Evolutionary conservation across 2,113 vertebrate genomes (phyloP).

Genomic region (Prunella himalayana): DNA sequence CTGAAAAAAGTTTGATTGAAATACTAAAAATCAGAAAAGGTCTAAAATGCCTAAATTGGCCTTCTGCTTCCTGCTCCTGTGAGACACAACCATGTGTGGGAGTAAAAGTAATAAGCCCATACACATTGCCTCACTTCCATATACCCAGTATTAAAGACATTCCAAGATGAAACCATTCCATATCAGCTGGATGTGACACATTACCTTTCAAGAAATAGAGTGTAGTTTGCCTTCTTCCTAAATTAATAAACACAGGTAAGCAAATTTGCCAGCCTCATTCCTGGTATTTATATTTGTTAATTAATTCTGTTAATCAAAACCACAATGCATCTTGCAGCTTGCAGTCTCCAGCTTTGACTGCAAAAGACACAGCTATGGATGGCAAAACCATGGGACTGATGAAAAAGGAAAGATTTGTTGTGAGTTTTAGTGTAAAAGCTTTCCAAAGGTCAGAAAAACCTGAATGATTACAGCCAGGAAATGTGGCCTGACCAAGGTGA

Average conservation of each 20-base stretch:
- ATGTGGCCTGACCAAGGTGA: fast-evolving
- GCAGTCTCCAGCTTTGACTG: background rate
- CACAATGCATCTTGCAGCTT: background rate
- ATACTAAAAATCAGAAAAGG: background rate
- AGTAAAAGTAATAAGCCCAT: background rate
- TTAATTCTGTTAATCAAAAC: slow-evolving; percentile 17
- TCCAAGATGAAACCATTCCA: background rate
- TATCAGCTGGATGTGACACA: background rate
- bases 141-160: background rate
- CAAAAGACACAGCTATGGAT: background rate
- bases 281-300: background rate
- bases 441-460: background rate
- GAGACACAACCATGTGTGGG: background rate
- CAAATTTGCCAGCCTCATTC: background rate
- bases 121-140: background rate
- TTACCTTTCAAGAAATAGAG: background rate
- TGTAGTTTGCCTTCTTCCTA: background rate
- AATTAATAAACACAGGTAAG: slow-evolving; percentile 21
- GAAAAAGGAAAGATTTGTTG: background rate
- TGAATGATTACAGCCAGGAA: background rate
- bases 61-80: background rate
- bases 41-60: background rate
- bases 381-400: background rate
- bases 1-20: background rate
- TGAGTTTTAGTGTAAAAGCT: background rate